Evolutionary conservation across 2,888 invertebrate species (phyloP).

Genomic region (Volucella inflata): DNA sequence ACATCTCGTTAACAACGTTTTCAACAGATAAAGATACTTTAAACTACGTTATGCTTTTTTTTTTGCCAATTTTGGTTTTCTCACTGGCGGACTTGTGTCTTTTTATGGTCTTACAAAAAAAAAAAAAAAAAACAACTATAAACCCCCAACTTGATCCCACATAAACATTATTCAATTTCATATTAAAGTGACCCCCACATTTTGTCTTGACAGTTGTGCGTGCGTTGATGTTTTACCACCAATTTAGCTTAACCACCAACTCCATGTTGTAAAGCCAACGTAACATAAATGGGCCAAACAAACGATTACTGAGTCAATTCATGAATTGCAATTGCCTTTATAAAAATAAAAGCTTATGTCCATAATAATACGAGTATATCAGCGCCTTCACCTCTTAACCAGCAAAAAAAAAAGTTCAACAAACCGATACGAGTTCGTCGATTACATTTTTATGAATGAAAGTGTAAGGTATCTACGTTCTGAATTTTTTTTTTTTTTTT

Average conservation of each 20-base stretch:
- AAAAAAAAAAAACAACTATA: conserved; percentile 56
- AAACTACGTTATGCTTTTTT: background rate
- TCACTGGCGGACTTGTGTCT: conserved; percentile 5
- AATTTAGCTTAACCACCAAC: conserved; percentile 6
- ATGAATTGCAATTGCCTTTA: conserved; percentile 30
- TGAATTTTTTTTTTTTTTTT: background rate
- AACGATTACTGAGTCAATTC: conserved; percentile 35
- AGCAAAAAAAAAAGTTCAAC: conserved; percentile 31
- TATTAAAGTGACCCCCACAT: too few species aligned
- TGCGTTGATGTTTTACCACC: conserved; percentile 28
- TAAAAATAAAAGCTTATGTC: background rate
- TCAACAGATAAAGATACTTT: conserved; percentile 48
- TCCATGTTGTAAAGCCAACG: background rate
- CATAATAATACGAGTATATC: conserved; percentile 28
- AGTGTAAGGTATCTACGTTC: background rate
- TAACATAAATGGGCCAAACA: conserved; percentile 10
- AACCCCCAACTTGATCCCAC: conserved; percentile 41
- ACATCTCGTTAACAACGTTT: conserved; percentile 10
- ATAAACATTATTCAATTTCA: background rate
- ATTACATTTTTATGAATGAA: conserved; percentile 44
- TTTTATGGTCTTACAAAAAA: conserved; percentile 37
- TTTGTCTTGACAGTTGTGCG: background rate
- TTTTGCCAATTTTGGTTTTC: conserved; percentile 54
- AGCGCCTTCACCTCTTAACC: background rate
- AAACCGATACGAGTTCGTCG: conserved; percentile 33